Conservation (phyloP, 2,797 vertebrate genomes). For the Esox lucius region DNA sequence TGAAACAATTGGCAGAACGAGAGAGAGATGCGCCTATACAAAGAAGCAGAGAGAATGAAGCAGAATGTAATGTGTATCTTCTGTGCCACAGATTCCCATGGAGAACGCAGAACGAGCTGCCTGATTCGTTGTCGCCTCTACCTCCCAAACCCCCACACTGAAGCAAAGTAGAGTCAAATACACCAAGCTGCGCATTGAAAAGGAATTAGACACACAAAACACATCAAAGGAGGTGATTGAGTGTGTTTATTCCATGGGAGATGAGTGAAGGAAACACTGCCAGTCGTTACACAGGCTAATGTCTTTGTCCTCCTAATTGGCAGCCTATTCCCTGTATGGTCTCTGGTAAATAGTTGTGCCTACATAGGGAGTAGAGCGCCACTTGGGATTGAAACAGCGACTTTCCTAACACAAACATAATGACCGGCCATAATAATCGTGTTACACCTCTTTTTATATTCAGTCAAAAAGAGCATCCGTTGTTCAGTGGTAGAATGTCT, state of each 20-base stretch:
- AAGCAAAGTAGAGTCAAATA: conserved; percentile 53
- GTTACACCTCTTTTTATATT: conserved; percentile 49
- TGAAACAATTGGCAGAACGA: neutral
- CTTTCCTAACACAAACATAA: conserved; percentile 66
- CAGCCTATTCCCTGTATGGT: too few relatives aligned
- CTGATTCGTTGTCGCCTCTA: conserved; percentile 19
- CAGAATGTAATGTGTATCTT: neutral
- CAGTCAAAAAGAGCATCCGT: conserved; percentile 50
- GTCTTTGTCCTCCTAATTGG: too few relatives aligned
- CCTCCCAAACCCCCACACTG: conserved; percentile 43
- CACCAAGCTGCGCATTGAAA: conserved; percentile 54
- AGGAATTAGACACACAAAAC: conserved; percentile 68
- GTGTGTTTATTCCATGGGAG: conserved; percentile 37
- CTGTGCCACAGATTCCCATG: neutral
- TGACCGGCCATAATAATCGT: conserved; percentile 59
- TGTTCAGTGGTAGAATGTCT: conserved; percentile 41
- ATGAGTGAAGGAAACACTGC: conserved; percentile 49
- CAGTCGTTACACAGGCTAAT: conserved; percentile 27
- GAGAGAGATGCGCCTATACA: neutral
- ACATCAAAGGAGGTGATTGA: conserved; percentile 71
- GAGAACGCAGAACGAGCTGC: conserved; percentile 47
- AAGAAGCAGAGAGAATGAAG: neutral
- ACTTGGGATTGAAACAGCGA: too few relatives aligned
- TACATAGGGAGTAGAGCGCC: too few relatives aligned
- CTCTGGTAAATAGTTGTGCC: too few relatives aligned